Conservation (phyloP, 1,140 invertebrate species). For the Drosophila parvula region DNA sequence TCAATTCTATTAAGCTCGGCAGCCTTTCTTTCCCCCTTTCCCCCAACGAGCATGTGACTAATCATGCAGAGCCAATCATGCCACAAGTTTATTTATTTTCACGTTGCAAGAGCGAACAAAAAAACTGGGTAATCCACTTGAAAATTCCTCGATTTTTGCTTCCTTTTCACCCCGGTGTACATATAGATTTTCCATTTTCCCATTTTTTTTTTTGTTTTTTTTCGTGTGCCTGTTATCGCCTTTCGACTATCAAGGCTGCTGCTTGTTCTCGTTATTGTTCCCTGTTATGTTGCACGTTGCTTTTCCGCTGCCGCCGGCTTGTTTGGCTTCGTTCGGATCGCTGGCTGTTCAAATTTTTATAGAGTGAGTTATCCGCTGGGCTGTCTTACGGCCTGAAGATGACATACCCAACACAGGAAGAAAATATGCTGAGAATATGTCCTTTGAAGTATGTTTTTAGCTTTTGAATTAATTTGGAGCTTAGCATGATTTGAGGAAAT, state of each 20-base stretch:
- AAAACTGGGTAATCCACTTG: slow-evolving; percentile 82
- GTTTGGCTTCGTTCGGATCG: slow-evolving; percentile 38
- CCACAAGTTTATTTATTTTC: slow-evolving; percentile 82
- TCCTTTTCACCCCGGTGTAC: slow-evolving; percentile 34
- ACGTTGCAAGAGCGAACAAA: slow-evolving; percentile 64
- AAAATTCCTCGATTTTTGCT: slow-evolving; percentile 80
- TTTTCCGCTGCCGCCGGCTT: slow-evolving; percentile 29
- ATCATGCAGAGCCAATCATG: slow-evolving; percentile 82
- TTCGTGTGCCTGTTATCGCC: slow-evolving; percentile 67
- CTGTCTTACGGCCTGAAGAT: slow-evolving; percentile 51
- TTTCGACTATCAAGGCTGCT: slow-evolving; percentile 71
- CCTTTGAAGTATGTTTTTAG: too few species aligned
- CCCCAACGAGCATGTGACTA: slow-evolving; percentile 74
- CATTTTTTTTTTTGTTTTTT: slow-evolving; percentile 18
- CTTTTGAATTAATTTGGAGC: not conserved
- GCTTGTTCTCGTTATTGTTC: slow-evolving; percentile 81
- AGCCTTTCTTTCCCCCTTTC: slow-evolving; percentile 31
- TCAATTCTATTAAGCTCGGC: slow-evolving; percentile 79
- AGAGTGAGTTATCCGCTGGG: slow-evolving; percentile 78
- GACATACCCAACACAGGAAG: slow-evolving; percentile 30
- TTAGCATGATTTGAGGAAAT: not conserved
- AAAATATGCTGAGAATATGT: not conserved
- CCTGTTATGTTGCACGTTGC: slow-evolving; percentile 73
- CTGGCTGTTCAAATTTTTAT: slow-evolving; percentile 65
- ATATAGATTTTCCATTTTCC: slow-evolving; percentile 52